Percentiles rank a stretch among this genome's conserved stretches.
phyloP scores from a whole-genome alignment of 2,113 vertebrate species.

The Thomomys bottae region DNA sequence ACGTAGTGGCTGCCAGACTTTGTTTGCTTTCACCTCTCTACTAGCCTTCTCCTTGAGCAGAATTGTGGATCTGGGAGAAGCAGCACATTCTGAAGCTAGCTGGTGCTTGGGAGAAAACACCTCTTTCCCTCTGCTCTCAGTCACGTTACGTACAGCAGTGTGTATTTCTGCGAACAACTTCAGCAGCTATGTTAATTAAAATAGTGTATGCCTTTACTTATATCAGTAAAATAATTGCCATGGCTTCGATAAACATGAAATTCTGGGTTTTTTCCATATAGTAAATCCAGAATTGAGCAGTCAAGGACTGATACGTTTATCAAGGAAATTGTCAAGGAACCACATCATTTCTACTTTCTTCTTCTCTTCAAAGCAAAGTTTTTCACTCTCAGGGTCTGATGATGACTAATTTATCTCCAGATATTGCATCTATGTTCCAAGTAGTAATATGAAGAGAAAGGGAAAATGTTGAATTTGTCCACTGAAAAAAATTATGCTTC shows the following conservation, averaged over 20 bases:
- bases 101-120: neutral
- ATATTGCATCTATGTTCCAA: neutral
- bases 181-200: neutral
- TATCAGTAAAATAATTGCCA: neutral
- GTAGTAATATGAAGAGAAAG: neutral
- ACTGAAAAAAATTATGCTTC: neutral
- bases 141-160: neutral
- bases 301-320: neutral
- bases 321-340: neutral
- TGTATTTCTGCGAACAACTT: neutral
- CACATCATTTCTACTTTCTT: neutral
- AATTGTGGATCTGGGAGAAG: neutral
- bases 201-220: neutral
- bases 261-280: neutral
- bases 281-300: neutral
- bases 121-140: neutral
- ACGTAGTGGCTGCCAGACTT: neutral
- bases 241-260: neutral
- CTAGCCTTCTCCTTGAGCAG: neutral
- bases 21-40: neutral
- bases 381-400: neutral
- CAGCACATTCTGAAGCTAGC: neutral
- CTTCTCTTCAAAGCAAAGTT: neutral
- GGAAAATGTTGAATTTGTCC: neutral
- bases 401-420: neutral